Base-by-base conservation (phyloP, 2,797 vertebrate genomes). In the Heteromormyrus szaboi region DNA sequence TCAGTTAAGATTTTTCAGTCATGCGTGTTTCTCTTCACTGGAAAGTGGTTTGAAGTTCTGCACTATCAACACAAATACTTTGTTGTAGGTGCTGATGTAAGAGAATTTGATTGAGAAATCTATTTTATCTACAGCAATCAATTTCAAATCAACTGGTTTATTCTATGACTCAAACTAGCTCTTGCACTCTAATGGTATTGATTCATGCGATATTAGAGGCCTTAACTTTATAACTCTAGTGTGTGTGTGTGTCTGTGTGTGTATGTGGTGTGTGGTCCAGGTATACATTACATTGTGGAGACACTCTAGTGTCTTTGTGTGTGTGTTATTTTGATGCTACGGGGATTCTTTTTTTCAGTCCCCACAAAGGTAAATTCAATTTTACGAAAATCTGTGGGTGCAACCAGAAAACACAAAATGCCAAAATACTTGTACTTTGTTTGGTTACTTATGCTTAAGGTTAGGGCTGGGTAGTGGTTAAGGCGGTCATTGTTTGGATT, bases 1-100 rank as follows among this genome's bases (percentile, higher is more conserved):
- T 48, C 68, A 53, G 83, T 56, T 90, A 76, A 84, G 56, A n/a
- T n/a, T 65, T 85, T 92, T 92, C 88, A 88, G 12, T 25, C 41
- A 25, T 22, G 46, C n/a, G 25, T 87, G n/a, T 87, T 68, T 87
- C 41, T 88, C 68, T 88, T 50, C 41, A 11, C 2, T 65, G 22
- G 25, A 65, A 65, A 51, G 46, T 83, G 33, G 19, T 50, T 84
- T 84, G 44, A 83, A 44, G 44, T 84, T 48, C 19, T 29, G 19
- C 46, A 48, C 7, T 22, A 46, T 19, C 4, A 81, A 81, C 8
- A 72, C 33, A 72, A 84, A 84, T 48, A 48, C 44, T 12, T 48
- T 9, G 33, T 84, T 84, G 19, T 6, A 48, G 22, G 46, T 48
- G 17, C 46, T 22, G 3, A 4, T 25, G 9, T 48, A 84, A 50